Evolutionary conservation across 1,140 invertebrate species (phyloP), one percentile per base, ranked within the genome.

Genomic region (Latrodectus geometricus): DNA sequence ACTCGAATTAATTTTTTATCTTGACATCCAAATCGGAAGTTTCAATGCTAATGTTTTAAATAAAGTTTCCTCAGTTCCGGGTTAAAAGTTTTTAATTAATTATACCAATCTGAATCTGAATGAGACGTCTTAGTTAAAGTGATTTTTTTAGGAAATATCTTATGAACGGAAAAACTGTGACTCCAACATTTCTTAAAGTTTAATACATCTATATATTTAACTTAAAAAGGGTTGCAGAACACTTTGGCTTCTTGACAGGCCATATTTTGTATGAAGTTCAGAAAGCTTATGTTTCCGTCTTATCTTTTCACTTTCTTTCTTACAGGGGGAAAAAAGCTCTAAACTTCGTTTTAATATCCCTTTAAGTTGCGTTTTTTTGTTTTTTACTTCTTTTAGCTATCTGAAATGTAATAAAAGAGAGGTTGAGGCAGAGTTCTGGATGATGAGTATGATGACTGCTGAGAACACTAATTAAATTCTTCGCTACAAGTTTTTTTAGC

Each of bases 321-420:
- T 52, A 21, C 65, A 15, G 72, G 52, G 35, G 69, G 82, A 35
- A 35, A 35, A 35, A 61, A 72, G 66, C 54, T 56, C 74, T n/a
- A 61, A 78, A 66, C 65, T 66, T 78, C 83, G 77, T 86, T 86
- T 86, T 77, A 86, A 86, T 86, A 86, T 86, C 73, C 50, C 83
- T 70, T 69, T 56, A 21, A 17, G 12, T 17, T 49, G 20, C 5
- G 20, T 35, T 35, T 35, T 35, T 35, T 35, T 35, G 35, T 35
- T 35, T 35, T 35, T 35, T 35, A 76, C 61, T 86, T 86, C 83
- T 86, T 86, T 86, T 61, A 86, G 49, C 50, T 49, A 23, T 66
- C 49, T 52, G 83, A 86, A 86, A 78, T 86, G 74, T 76, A 84
- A 76, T 84, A 84, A 84, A 83, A 84, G 82, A 68, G 48, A 11